These are phyloP conservation scores for Orbicella faveolata DNA, from an alignment of 64 coral and sea anemone species.

Conservation along the genomic window DNA sequence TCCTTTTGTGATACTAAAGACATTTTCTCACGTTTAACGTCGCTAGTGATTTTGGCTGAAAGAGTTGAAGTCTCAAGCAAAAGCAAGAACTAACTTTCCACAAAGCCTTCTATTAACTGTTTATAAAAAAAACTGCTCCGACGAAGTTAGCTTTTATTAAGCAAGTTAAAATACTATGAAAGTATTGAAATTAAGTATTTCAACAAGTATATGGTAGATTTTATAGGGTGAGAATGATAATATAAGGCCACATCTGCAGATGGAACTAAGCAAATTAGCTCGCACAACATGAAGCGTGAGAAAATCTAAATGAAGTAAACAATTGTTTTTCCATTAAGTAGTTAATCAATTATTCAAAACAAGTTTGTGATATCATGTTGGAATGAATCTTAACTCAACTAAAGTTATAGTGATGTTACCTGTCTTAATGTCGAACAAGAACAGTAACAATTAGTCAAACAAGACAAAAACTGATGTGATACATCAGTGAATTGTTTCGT, in stretches of 20 bases:
- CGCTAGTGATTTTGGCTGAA: neutral
- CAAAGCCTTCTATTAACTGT: neutral
- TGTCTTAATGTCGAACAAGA: too few relatives aligned
- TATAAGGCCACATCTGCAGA: neutral
- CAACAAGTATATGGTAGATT: neutral
- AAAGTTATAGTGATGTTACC: too few relatives aligned
- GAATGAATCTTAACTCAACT: too few relatives aligned
- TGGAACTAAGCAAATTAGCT: neutral
- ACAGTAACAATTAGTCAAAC: too few relatives aligned
- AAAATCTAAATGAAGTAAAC: neutral
- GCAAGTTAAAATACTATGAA: neutral
- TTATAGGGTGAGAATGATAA: neutral
- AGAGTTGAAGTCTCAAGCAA: neutral
- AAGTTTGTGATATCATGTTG: slow-evolving; percentile 1
- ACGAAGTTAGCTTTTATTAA: neutral
- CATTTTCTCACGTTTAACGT: slow-evolving; percentile 17
- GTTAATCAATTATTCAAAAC: neutral
- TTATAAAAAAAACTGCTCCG: neutral
- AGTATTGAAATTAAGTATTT: neutral
- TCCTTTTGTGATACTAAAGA: neutral
- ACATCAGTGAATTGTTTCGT: too few relatives aligned
- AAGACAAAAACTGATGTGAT: too few relatives aligned
- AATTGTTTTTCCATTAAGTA: neutral
- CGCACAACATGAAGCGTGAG: neutral
- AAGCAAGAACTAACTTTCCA: neutral